phyloP scores from a whole-genome alignment of 53 echinoderm and acorn worm species.

The Astropecten irregularis region DNA sequence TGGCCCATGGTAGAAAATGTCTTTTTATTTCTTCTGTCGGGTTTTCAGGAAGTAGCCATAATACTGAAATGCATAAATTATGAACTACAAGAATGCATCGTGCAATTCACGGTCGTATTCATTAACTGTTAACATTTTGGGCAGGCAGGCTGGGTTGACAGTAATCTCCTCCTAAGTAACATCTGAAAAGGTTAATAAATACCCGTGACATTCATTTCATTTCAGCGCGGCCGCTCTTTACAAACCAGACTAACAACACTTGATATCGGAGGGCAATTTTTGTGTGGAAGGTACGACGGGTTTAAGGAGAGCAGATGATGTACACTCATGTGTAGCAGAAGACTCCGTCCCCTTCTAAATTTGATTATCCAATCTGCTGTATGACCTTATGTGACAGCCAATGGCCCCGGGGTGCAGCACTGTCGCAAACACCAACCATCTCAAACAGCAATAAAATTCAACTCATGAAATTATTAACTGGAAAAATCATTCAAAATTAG shows the following conservation, averaged over 20 bases:
- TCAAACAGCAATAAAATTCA: conserved; percentile 13
- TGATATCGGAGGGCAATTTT: neutral
- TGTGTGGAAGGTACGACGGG: too few relatives aligned
- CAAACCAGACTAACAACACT: neutral
- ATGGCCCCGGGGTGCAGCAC: neutral
- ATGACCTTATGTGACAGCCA: conserved; percentile 40
- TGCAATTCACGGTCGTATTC: too few relatives aligned
- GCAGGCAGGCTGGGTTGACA: neutral
- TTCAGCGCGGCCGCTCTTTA: neutral
- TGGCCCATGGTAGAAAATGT: too few relatives aligned
- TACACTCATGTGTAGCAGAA: neutral
- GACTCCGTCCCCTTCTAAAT: neutral
- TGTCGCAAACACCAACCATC: neutral
- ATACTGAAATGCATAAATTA: too few relatives aligned
- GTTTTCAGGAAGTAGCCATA: too few relatives aligned
- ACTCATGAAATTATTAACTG: conserved; percentile 20
- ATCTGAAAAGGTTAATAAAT: neutral
- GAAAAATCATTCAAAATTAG: conserved; percentile 24
- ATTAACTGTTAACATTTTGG: too few relatives aligned
- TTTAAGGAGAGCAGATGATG: too few relatives aligned
- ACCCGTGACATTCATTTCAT: conserved; percentile 1
- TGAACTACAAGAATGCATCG: too few relatives aligned
- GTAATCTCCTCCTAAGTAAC: neutral
- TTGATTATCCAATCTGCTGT: conserved; percentile 18
- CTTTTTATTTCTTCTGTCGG: too few relatives aligned